A percentile compares a stretch with the other conserved stretches of the same genome.
Conservation (phyloP, 92 coral and sea anemone genomes). For the Phenganax subtilis region DNA sequence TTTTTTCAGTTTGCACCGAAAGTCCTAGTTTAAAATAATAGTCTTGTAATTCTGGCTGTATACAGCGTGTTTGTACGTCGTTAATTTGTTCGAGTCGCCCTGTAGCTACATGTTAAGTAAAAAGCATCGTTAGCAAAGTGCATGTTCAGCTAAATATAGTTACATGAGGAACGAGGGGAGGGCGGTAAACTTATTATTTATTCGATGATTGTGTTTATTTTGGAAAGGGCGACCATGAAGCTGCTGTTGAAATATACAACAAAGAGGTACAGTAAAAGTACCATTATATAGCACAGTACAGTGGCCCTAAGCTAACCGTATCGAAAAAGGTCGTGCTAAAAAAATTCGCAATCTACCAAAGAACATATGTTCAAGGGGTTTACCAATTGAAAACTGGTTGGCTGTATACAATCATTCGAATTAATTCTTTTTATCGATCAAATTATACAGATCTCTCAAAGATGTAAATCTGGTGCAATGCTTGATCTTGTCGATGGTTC, state of each 20-base stretch:
- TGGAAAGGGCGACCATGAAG: constrained; percentile 78
- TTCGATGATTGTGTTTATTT: neutral
- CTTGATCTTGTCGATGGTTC: constrained; percentile 88
- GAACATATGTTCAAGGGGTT: too few relatives aligned
- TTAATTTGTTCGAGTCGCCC: neutral
- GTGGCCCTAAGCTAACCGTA: too few relatives aligned
- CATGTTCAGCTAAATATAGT: neutral
- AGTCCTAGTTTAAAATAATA: too few relatives aligned
- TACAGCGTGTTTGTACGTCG: neutral
- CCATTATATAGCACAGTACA: too few relatives aligned
- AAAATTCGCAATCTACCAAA: too few relatives aligned
- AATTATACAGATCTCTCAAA: constrained; percentile 61
- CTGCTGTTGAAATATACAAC: constrained; percentile 84
- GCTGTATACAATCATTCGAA: too few relatives aligned
- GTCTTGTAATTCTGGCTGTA: neutral
- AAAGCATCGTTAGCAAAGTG: too few relatives aligned
- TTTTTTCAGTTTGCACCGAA: too few relatives aligned
- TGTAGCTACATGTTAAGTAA: too few relatives aligned
- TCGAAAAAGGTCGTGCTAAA: too few relatives aligned
- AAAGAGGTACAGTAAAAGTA: constrained; percentile 47
- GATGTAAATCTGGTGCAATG: constrained; percentile 95
- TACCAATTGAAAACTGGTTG: too few relatives aligned
- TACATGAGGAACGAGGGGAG: neutral
- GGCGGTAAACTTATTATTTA: too few relatives aligned
- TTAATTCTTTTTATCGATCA: neutral